These are phyloP conservation scores for Scomber colias DNA, from an alignment of 2,113 vertebrate genomes.

Conservation along the genomic window DNA sequence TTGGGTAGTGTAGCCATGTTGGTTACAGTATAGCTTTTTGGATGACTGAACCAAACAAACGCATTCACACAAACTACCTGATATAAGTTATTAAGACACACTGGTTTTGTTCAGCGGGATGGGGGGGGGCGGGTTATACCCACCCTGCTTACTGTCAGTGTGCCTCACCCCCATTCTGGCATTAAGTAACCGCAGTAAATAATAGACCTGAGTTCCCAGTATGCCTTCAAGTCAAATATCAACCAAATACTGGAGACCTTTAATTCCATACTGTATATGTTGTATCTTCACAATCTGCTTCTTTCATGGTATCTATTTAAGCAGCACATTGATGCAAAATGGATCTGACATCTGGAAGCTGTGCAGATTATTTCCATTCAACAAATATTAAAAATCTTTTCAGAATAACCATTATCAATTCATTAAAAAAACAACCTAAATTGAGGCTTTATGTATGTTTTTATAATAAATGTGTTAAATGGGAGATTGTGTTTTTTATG, in stretches of 20 bases:
- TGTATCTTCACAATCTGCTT: neutral
- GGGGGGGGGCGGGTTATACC: neutral
- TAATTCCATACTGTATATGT: neutral
- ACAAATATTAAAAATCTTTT: neutral
- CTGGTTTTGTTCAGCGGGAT: too few species aligned
- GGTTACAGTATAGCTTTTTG: constrained; percentile 1
- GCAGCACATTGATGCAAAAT: constrained; percentile 6
- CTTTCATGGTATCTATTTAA: neutral
- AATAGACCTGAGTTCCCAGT: neutral
- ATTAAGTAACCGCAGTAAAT: neutral
- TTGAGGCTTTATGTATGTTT: constrained; percentile 51
- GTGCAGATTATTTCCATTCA: constrained; percentile 1
- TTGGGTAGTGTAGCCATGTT: neutral
- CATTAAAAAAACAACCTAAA: constrained; percentile 27
- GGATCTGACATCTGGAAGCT: constrained; percentile 26
- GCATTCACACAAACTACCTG: neutral
- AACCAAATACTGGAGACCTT: constrained; percentile 19
- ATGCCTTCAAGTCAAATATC: neutral
- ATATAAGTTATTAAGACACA: neutral
- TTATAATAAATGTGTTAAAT: constrained; percentile 50
- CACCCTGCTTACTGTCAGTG: neutral
- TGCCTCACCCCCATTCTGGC: constrained; percentile 17
- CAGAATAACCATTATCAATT: constrained; percentile 13
- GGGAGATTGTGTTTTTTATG: constrained; percentile 24
- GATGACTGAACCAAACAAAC: constrained; percentile 1